These are phyloP conservation scores for Nematolebias whitei DNA, from an alignment of 2,113 vertebrate genomes.

Conservation along the genomic window DNA sequence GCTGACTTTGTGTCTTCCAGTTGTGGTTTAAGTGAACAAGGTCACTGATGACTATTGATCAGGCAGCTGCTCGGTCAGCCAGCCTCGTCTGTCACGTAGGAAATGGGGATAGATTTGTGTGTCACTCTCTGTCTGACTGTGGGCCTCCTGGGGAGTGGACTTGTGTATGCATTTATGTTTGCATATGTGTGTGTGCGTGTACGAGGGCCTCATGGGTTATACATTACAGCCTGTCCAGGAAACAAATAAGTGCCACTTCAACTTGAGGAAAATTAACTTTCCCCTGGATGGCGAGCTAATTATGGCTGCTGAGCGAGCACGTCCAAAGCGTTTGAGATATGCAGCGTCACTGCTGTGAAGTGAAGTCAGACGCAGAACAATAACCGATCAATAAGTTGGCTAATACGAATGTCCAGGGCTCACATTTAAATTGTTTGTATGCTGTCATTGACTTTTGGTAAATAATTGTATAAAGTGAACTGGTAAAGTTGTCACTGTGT, in stretches of 20 bases:
- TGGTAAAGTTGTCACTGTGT: too few relatives aligned
- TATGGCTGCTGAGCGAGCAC: conserved; percentile 41
- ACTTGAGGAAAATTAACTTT: conserved; percentile 76
- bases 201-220: conserved; percentile 60
- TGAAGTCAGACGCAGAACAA: conserved; percentile 36
- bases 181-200: conserved; percentile 13
- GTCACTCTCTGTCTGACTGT: conserved; percentile 73
- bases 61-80: conserved; percentile 67
- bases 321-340: conserved; percentile 21
- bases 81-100: conserved; percentile 59
- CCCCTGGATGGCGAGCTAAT: conserved; percentile 68
- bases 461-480: not conserved
- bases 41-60: conserved; percentile 83
- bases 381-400: conserved; percentile 42
- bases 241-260: conserved; percentile 72
- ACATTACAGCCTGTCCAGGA: conserved; percentile 76
- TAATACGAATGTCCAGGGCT: not conserved
- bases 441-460: conserved; percentile 14
- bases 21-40: conserved; percentile 65
- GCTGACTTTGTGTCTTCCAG: conserved; percentile 58
- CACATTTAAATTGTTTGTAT: conserved; percentile 18
- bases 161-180: conserved; percentile 42
- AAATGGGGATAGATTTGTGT: conserved; percentile 73
- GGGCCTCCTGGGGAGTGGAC: conserved; percentile 59
- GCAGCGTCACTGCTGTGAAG: conserved; percentile 27